These are phyloP conservation scores for Psephotus haematonotus DNA, from an alignment of 2,113 vertebrate species.

Conservation along the genomic window DNA sequence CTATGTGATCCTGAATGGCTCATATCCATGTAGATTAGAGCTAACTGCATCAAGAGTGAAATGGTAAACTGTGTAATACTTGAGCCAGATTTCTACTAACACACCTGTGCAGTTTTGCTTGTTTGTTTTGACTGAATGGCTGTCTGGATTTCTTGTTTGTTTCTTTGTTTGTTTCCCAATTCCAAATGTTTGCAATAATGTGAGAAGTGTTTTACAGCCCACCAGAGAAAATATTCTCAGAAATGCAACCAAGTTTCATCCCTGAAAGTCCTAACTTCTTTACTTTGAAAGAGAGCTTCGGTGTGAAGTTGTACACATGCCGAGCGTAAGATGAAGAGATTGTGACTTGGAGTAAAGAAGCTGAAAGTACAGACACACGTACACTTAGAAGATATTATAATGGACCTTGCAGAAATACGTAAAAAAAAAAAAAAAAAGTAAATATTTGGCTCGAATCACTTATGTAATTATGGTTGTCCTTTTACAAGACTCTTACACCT, in stretches of 20 bases:
- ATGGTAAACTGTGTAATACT: neutral
- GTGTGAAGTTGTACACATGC: neutral
- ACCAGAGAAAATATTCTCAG: neutral
- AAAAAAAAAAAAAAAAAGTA: neutral
- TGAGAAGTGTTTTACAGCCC: slow-evolving; percentile 15
- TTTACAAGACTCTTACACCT: neutral
- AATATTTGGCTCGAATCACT: neutral
- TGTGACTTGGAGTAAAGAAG: neutral
- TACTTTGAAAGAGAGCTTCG: neutral
- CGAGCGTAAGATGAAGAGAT: neutral
- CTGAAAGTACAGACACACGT: neutral
- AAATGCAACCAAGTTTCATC: neutral
- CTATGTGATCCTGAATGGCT: neutral
- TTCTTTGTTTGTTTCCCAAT: neutral
- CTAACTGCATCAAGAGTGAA: neutral
- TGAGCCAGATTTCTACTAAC: neutral
- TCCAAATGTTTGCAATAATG: neutral
- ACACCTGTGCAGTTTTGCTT: neutral
- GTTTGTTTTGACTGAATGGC: neutral
- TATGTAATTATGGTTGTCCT: neutral
- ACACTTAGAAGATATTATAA: neutral
- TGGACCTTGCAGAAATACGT: neutral
- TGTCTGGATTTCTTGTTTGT: neutral
- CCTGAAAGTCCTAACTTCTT: neutral
- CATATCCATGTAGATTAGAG: neutral